Conservation (phyloP, 2,888 invertebrate species). For the Nymphalis polychloros region DNA sequence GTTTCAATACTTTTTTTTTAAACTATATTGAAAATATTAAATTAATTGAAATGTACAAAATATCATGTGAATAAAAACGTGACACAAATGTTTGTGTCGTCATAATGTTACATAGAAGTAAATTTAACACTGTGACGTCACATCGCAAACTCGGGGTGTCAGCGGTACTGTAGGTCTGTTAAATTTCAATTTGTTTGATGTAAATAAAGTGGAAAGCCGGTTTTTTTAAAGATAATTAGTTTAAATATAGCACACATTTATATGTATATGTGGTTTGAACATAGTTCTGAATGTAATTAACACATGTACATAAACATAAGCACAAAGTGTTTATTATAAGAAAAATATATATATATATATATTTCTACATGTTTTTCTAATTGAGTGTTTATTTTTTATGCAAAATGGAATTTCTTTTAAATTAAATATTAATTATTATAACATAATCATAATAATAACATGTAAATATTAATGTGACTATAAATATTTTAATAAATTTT, state of each 20-base stretch:
- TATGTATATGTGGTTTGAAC: conserved; percentile 73
- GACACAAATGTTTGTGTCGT: no score
- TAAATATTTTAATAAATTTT: conserved; percentile 9
- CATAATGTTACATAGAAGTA: no score
- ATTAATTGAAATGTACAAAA: no score
- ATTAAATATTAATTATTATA: neutral
- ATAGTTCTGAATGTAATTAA: conserved; percentile 58
- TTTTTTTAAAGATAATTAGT: neutral
- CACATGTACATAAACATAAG: conserved; percentile 39
- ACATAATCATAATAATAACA: neutral
- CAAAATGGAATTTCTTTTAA: neutral
- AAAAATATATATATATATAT: conserved; percentile 28
- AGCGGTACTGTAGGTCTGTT: no score
- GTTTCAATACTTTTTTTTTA: no score
- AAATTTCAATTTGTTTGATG: no score
- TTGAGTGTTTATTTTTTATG: conserved; percentile 9
- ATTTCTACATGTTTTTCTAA: conserved; percentile 28
- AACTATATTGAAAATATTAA: no score
- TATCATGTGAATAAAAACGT: no score
- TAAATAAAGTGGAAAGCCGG: neutral
- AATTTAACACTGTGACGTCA: no score
- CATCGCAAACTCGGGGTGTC: no score
- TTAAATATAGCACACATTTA: conserved; percentile 19
- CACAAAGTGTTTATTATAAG: conserved; percentile 42
- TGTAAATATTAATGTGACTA: conserved; percentile 11